Conservation (phyloP, 2,797 vertebrate genomes). For the Spinus olivaceus region DNA sequence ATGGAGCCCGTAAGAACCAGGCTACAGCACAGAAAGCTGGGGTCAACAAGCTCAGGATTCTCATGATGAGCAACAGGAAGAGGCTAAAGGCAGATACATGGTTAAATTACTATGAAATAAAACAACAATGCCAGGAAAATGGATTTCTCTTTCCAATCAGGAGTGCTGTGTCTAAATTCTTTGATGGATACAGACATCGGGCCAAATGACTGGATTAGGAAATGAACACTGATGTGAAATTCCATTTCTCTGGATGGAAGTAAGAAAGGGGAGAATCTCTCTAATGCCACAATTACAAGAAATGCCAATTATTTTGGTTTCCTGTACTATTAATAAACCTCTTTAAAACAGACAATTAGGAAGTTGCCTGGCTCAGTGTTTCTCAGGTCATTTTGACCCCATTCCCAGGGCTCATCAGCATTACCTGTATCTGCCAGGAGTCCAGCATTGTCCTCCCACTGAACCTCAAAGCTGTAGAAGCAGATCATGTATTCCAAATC, state of each 20-base stretch:
- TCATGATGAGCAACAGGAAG: not conserved
- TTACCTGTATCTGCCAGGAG: constrained; percentile 79
- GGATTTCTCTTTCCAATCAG: not conserved
- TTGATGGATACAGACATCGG: not conserved
- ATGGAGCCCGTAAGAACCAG: not conserved
- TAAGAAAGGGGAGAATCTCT: not conserved
- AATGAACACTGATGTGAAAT: not conserved
- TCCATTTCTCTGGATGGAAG: not conserved
- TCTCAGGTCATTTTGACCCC: not conserved
- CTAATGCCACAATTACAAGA: not conserved
- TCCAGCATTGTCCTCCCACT: constrained; percentile 80
- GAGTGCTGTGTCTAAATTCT: not conserved
- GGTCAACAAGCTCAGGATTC: not conserved
- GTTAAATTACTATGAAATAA: not conserved
- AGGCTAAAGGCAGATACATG: not conserved
- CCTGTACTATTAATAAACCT: not conserved
- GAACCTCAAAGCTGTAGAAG: constrained; percentile 94
- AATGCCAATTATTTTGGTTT: constrained; percentile 27
- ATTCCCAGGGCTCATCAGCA: not conserved
- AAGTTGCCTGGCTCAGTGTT: not conserved
- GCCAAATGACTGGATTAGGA: not conserved
- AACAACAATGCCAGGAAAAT: not conserved
- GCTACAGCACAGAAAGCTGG: not conserved
- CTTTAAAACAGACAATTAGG: not conserved
- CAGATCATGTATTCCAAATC: constrained; percentile 99